Conservation (phyloP, 2,113 vertebrate species). For the Irena cyanogastra region DNA sequence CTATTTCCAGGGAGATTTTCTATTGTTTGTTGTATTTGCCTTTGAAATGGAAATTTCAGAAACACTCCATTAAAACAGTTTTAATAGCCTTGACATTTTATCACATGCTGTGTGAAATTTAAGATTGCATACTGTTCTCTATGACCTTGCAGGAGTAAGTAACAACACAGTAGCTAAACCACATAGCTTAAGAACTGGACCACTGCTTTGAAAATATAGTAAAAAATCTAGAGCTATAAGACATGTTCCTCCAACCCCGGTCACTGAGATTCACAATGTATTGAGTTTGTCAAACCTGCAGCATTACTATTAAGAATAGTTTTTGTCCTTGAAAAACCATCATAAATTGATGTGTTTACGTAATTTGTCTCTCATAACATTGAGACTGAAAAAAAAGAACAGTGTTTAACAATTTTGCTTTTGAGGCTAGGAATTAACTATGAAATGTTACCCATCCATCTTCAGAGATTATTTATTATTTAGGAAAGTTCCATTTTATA, state of each 20-base stretch:
- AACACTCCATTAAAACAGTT: not conserved
- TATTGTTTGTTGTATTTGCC: not conserved
- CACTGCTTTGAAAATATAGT: not conserved
- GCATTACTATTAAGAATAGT: not conserved
- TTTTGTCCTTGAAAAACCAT: not conserved
- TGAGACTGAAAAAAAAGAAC: not conserved
- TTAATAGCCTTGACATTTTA: not conserved
- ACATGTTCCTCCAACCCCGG: not conserved
- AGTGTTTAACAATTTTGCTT: not conserved
- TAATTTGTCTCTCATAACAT: fast-evolving
- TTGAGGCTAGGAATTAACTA: not conserved
- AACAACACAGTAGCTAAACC: not conserved
- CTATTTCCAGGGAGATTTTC: not conserved
- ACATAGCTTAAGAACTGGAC: not conserved
- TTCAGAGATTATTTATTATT: not conserved
- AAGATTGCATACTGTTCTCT: not conserved
- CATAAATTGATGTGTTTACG: not conserved
- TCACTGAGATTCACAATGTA: not conserved
- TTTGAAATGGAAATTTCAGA: not conserved
- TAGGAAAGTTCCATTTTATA: not conserved
- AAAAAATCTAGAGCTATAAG: not conserved
- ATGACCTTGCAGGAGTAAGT: not conserved
- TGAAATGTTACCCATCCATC: not conserved
- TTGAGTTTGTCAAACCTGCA: not conserved
- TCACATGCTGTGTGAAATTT: not conserved